Evolutionary conservation across 2,113 vertebrate species (phyloP), one percentile per base, ranked within the genome.

Genomic region (Clarias batrachus): DNA sequence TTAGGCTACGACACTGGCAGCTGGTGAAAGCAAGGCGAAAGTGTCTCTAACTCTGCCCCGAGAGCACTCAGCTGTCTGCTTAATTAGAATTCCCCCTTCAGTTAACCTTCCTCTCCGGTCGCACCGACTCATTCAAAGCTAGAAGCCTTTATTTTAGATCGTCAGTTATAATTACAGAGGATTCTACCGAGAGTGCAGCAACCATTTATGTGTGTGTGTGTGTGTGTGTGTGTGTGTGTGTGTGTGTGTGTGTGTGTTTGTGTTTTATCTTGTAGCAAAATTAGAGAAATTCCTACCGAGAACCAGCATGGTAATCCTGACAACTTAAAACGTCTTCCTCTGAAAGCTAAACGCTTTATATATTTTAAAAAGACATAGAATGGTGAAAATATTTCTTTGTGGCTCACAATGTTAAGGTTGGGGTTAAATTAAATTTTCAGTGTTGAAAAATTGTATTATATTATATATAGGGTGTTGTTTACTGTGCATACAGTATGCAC

Each of bases 71-170:
- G 90, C 94, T 94, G 94, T 95, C 94, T 95, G 94, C 92, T 94
- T 94, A 93, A 95, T 95, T 95, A 94, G 90, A 93, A 94, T 94
- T 94, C 93, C 93, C 94, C 94, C 92, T 95, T 95, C 93, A 94
- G 93, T 91, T 95, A 93, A 94, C 95, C 95, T 95, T 95, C 93
- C 90, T 86, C 90, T 93, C 91, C 91, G 82, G 59, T 76, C 60
- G 79, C 90, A 92, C 89, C 87, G 91, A 90, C 93, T 94, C 93
- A 93, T 93, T 89, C 90, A 90, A 93, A 93, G 90, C 93, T 92
- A 94, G 93, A 93, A 77, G 93, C 92, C 93, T 94, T 94, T 95
- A 93, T 94, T 94, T 94, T 90, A 93, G 92, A 93, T 90, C 92
- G 94, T 95, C 93, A 92, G 88, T 94, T 94, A 91, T 95, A 95